These are phyloP conservation scores for Actinia tenebrosa DNA, from an alignment of 64 coral and sea anemone genomes.

Conservation along the genomic window DNA sequence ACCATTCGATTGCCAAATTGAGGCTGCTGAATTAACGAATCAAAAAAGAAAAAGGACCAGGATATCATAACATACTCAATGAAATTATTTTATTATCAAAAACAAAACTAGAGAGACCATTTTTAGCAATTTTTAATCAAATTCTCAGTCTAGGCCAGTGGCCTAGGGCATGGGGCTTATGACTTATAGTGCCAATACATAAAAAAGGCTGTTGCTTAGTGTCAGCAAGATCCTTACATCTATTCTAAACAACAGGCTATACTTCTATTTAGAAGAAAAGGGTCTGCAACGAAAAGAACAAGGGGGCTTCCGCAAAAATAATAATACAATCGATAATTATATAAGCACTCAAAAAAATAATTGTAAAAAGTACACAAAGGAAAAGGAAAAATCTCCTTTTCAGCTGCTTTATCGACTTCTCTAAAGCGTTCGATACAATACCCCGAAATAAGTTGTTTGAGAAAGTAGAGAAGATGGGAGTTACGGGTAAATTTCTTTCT, in stretches of 20 bases:
- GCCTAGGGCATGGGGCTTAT: background rate
- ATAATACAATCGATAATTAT: constrained; percentile 16
- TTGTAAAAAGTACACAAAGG: background rate
- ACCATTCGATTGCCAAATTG: too few relatives aligned
- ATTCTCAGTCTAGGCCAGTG: background rate
- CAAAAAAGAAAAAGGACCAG: too few relatives aligned
- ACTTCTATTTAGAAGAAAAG: background rate
- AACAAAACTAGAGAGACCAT: too few relatives aligned
- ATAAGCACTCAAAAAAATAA: background rate
- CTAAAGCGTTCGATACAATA: constrained; percentile 21
- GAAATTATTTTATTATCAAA: too few relatives aligned
- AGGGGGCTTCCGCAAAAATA: constrained; percentile 5
- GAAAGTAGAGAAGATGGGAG: constrained; percentile 18
- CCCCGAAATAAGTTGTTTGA: constrained; percentile 19
- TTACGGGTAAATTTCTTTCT: constrained; percentile 26
- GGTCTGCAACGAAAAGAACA: background rate
- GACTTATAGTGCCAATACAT: background rate
- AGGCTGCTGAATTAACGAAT: too few relatives aligned
- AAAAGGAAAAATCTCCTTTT: constrained; percentile 31
- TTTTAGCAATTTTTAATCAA: too few relatives aligned
- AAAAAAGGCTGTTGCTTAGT: constrained; percentile 21
- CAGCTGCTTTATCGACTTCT: constrained; percentile 16
- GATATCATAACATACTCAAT: too few relatives aligned
- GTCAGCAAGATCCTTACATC: constrained; percentile 14
- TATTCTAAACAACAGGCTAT: constrained; percentile 22